Base-by-base conservation (phyloP, 2,113 vertebrate species). In the Entosphenus tridentatus region DNA sequence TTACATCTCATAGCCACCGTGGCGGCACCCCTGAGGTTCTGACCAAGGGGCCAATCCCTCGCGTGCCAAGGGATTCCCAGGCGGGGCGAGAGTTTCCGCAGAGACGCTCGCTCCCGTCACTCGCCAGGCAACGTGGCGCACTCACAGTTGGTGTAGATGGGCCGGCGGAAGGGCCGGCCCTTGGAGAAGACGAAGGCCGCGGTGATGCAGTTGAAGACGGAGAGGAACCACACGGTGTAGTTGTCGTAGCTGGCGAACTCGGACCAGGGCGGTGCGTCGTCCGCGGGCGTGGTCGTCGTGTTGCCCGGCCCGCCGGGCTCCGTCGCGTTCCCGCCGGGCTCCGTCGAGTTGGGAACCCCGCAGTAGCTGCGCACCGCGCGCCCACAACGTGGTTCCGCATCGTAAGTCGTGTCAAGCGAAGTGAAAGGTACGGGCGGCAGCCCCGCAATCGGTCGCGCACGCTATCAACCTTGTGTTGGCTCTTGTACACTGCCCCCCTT, bases 91-190 rank as follows among this genome's bases (percentile, higher is more conserved):
- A 16, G 14, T 56, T 12, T 13, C 17, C 16, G 18, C 12, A 71
- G 39, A 70, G 68, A 70, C 16, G 9, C 12, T 8, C 8, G 7
- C 2, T 11, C 57, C 17, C 8, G 21, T 11, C 57, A 14, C 11
- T n/a, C 13, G 1, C 56, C 57, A 55, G 14, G 68, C 55, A n/a
- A 71, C 14, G 1, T 69, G 55, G 2, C 13, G 39, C 73, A 77
- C 83, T 84, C 75, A 85, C 83, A 80, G 73, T 85, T 85, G 57
- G 70, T 84, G 69, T 82, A 81, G 57, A 80, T 73, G 1, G 83
- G 81, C 68, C 83, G 78, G 73, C 82, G 77, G 72, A 85, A 85
- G 8, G 82, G 83, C 57, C 76, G 81, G 73, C 83, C 83, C 76
- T 83, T 85, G 57, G 82, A 84, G 78, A 84, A 82, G 68, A 80